A percentile compares a stretch with the other conserved stretches of the same genome.
Conservation (phyloP, 2,113 vertebrate genomes). For the Deroptyus accipitrinus region DNA sequence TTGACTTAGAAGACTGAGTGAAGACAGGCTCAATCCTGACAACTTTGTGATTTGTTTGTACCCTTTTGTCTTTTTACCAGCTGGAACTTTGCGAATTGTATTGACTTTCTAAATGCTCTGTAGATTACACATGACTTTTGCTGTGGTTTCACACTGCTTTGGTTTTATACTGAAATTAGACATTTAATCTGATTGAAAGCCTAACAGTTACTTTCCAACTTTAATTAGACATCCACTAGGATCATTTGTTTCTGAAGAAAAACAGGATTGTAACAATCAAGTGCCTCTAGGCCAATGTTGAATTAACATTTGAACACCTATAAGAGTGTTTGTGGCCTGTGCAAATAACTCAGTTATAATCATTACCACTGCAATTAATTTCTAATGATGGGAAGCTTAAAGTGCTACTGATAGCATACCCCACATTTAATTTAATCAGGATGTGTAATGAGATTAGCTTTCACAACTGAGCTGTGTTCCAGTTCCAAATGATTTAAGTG, state of each 20-base stretch:
- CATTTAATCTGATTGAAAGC: background rate
- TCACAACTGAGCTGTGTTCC: constrained; percentile 37
- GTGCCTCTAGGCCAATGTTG: constrained; percentile 63
- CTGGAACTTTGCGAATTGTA: constrained; percentile 38
- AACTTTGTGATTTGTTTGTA: constrained; percentile 62
- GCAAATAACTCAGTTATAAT: constrained; percentile 40
- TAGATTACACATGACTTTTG: constrained; percentile 14
- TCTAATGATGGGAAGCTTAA: constrained; percentile 44
- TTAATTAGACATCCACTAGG: constrained; percentile 9
- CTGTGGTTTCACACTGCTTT: constrained; percentile 36
- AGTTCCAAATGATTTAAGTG: constrained; percentile 48
- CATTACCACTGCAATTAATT: constrained; percentile 68
- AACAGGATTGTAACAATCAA: constrained; percentile 46
- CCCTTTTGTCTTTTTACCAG: constrained; percentile 61
- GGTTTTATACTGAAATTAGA: constrained; percentile 33
- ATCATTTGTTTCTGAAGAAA: constrained; percentile 1
- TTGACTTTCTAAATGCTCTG: constrained; percentile 27
- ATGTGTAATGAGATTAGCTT: constrained; percentile 66
- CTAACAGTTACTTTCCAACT: constrained; percentile 21
- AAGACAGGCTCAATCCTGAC: constrained; percentile 36
- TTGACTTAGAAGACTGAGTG: background rate
- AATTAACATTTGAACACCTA: constrained; percentile 40
- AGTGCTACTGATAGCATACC: constrained; percentile 46
- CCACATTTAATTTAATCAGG: constrained; percentile 70
- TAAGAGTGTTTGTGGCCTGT: constrained; percentile 39